Evolutionary conservation across 1,140 invertebrate genomes (phyloP), one percentile per base, ranked within the genome.

Genomic region (Plodia interpunctella): DNA sequence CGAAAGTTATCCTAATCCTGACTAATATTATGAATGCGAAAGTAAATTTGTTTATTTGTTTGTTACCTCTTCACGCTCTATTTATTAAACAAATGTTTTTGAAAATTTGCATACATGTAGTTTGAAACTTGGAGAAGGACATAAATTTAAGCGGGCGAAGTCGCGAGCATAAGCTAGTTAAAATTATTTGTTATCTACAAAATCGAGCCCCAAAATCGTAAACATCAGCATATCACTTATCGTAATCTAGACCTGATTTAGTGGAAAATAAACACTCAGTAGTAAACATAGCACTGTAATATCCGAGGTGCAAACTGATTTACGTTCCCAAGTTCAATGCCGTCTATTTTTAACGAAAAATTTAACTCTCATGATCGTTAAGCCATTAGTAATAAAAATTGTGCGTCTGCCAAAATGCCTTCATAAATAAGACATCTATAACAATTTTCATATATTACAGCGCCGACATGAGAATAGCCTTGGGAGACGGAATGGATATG

Each of bases 391-490:
- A 72, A 62, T 74, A 69, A 76, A 80, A 79, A 73, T 76, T 76
- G 78, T 78, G 60, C 69, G 60, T 15, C 50, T 49, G 77, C 75
- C 77, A 81, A 83, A 80, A 66, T 64, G 60, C 55, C 49, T 32
- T 57, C 66, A 81, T 78, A 78, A 77, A 78, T 76, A 70, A 60
- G 32, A 11, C 15, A 32, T 15, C 55, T 59, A 73, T 63, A 72
- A 56, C 70, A 78, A 82, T 83, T 80, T 80, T 64, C 74, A 80
- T 81, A 83, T 72, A 75, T 83, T 74, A 77, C n/a, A n/a, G 59
- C 59, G 60, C 59, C 65, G 70, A 73, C 69, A 68, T 63, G 68
- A 63, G 59, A 51, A 51, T 49, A 15, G 18, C 49, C 18, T 11
- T 1, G 17, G 18, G 11, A 9, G 9, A 32, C 20, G 49, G 10